Evolutionary conservation across 2,113 vertebrate species (phyloP), one percentile per base, ranked within the genome.

Genomic region (Semnornis frantzii): DNA sequence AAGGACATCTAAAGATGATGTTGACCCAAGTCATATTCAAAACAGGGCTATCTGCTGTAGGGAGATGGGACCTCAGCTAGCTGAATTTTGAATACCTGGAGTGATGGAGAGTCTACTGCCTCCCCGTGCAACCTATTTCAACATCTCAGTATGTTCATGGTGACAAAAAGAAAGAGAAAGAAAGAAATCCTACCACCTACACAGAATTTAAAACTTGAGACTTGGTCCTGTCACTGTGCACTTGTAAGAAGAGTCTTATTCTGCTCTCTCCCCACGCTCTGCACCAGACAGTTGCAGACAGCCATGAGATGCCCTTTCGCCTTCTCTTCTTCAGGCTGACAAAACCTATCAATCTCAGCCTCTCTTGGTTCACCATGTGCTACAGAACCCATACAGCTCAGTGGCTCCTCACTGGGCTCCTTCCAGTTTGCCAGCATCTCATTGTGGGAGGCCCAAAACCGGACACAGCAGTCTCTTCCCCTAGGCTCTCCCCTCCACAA

Each of bases 61-160:
- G 46, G 73, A 84, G 46, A 33, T 57, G 31, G 11, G 30, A 64
- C 6, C 12, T 30, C 3, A 1, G 9, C 10, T 18, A 82, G 37
- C 19, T 87, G 57, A 89, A 60, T 33, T 68, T 21, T 1, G 4
- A 57, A 48, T 21, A 73, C 8, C 10, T 31, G 8, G 27, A 62
- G 17, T 3, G 69, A 64, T 10, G 12, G 3, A 12, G 1, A 60
- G 12, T 16, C n/a, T 20, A 20, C 9, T 63, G 20, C 9, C 33
- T 64, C 12, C 16, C 17, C 23, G 15, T 18, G 34, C 12, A 68
- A 66, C 5, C 42, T 68, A 16, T 7, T 64, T n/a, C n/a, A 73
- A 15, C 5, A 10, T 20, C 23, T 58, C 23, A 21, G 6, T 9
- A n/a, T 7, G 7, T 8, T 58, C 23, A 68, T 0, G 7, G 17